Conservation (phyloP, 2,113 vertebrate species). For the Chamaetylas fuelleborni region DNA sequence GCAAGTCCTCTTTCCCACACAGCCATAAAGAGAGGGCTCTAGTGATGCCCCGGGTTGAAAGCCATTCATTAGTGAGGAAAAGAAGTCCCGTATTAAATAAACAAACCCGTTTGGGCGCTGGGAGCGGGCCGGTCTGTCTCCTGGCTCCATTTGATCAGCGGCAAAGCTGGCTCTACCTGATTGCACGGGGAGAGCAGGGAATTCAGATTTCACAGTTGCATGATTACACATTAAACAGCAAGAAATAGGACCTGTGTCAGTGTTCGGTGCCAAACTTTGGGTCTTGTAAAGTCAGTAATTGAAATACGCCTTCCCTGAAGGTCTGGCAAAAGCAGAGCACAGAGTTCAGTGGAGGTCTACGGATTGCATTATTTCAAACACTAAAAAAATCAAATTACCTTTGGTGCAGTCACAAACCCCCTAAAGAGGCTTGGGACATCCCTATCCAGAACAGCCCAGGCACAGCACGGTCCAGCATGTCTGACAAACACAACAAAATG, state of each 20-base stretch:
- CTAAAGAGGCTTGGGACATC: background rate
- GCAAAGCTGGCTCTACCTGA: slow-evolving; percentile 16
- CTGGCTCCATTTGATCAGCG: background rate
- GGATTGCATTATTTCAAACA: background rate
- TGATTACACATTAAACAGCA: background rate
- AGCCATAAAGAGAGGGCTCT: background rate
- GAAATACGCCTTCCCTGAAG: background rate
- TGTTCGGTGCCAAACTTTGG: background rate
- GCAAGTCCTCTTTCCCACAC: background rate
- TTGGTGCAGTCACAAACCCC: background rate
- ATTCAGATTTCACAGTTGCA: background rate
- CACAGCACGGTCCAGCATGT: background rate
- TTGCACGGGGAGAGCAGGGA: background rate
- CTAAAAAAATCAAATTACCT: background rate
- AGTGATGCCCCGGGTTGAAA: background rate
- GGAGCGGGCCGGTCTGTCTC: background rate
- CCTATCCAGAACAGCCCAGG: background rate
- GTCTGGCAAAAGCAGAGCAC: background rate
- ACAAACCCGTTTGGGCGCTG: background rate
- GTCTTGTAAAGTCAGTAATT: background rate
- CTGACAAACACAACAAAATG: background rate
- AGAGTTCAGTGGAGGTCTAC: background rate
- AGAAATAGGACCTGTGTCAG: background rate
- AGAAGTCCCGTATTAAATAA: background rate
- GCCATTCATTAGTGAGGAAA: background rate